A percentile compares a stretch with the other conserved stretches of the same genome.
Evolutionary conservation across 2,888 invertebrate species (phyloP).

Genomic region (Macaria liturata): DNA sequence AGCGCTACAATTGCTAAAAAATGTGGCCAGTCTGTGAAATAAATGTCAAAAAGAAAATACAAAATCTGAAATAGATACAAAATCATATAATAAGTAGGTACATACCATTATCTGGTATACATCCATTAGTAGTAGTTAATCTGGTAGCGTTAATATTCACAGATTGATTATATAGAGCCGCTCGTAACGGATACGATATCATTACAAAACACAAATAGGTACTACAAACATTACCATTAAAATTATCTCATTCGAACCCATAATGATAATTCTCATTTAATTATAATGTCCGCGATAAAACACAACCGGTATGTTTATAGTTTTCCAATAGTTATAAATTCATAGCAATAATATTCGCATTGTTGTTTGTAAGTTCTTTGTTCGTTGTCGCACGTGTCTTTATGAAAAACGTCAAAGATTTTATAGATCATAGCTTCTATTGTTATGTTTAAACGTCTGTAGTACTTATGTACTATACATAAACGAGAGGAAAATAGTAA

Average conservation of each 20-base stretch:
- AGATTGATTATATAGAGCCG: conserved; percentile 13
- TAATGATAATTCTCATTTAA: conserved; percentile 31
- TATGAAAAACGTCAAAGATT: conserved; percentile 47
- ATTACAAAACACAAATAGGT: conserved; percentile 24
- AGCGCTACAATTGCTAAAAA: too few species aligned
- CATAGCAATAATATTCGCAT: conserved; percentile 20
- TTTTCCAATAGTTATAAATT: conserved; percentile 53
- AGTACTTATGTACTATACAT: too few species aligned
- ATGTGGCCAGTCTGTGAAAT: too few species aligned
- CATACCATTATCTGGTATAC: too few species aligned
- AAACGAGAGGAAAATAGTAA: too few species aligned
- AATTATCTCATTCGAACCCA: conserved; percentile 32
- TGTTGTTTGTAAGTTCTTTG: conserved; percentile 57
- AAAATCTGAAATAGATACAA: too few species aligned
- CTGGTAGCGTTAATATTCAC: conserved; percentile 7
- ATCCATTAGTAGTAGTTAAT: conserved; percentile 3
- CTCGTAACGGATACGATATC: conserved; percentile 24
- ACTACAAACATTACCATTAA: conserved; percentile 32
- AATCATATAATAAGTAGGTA: too few species aligned
- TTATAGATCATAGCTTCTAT: neutral
- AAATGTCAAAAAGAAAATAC: too few species aligned
- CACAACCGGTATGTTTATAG: conserved; percentile 31
- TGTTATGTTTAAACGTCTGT: too few species aligned
- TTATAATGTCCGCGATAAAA: conserved; percentile 34
- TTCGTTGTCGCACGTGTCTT: conserved; percentile 56